Evolutionary conservation across 1,140 invertebrate genomes (phyloP), one percentile per base, ranked within the genome.

Genomic region (Aporrectodea caliginosa): DNA sequence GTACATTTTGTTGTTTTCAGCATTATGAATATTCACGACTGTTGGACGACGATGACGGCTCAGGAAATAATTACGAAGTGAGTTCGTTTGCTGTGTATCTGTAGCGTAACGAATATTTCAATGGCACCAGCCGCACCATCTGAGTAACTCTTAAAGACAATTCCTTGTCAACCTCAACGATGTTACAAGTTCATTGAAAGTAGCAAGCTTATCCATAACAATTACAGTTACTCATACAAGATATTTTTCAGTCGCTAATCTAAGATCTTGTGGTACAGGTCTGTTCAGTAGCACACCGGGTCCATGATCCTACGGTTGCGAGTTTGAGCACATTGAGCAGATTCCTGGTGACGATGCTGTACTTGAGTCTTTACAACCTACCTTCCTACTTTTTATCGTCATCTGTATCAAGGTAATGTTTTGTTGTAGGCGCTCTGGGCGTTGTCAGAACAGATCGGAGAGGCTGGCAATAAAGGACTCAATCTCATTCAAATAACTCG

Each of bases 401-500:
- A 12, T 58, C 6, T 58, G 22, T 58, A 12, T 58, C 22, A 58
- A 58, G 22, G 6, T 12, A 12, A 58, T 58, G 22, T 58, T 58
- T 58, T 6, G 6, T 58, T 58, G 2, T 22, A 73, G 71, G 71
- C 27, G 12, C 71, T 75, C 1, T 33, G 30, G 31, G 73, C 30
- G 12, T 16, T 75, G 12, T 33, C 33, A 27, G 73, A 75, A 32
- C 33, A 1, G 31, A 75, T 75, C 34, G 73, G 73, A 12, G 73
- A 75, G 27, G 73, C 31, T 6, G 33, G 34, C 16, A 35, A 35
- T 1, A 33, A 58, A 43, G 78, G 78, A 2, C 70, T 79, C 30
- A 79, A 29, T 73, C 68, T 27, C 16, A 73, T n/a, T 16, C 31
- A 79, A 68, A 35, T 79, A n/a, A 30, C 73, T 73, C 31, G 34